Evolutionary conservation across 2,888 invertebrate genomes (phyloP).

Genomic region (Scaptomyza tumidula): DNA sequence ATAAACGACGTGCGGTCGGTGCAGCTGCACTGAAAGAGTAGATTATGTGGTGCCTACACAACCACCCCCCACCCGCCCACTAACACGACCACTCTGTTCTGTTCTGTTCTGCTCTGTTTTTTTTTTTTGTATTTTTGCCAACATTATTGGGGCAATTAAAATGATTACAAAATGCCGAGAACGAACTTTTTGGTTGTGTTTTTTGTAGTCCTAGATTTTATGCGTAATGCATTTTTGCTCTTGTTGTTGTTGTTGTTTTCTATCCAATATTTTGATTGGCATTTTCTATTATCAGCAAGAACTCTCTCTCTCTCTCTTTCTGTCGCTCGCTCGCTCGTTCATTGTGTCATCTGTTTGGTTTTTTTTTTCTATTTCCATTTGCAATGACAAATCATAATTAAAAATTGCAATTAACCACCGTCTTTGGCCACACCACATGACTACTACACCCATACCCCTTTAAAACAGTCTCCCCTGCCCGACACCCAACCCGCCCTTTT

Average conservation of each 20-base stretch:
- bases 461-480: background rate
- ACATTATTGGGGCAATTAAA: conserved; percentile 79
- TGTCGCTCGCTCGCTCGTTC: background rate
- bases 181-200: conserved; percentile 22
- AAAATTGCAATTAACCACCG: conserved; percentile 75
- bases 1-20: conserved; percentile 60
- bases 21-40: conserved; percentile 12
- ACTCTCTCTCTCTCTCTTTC: too few relatives aligned
- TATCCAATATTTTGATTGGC: conserved; percentile 28
- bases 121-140: background rate
- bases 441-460: background rate
- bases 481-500: background rate
- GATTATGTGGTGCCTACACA: background rate
- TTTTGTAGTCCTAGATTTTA: conserved; percentile 54
- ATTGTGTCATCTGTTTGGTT: conserved; percentile 16
- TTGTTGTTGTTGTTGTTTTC: background rate
- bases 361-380: conserved; percentile 15
- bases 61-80: background rate
- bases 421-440: conserved; percentile 33
- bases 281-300: conserved; percentile 11
- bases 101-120: too few relatives aligned
- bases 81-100: too few relatives aligned
- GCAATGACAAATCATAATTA: conserved; percentile 75
- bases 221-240: conserved; percentile 48
- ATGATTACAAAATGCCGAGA: conserved; percentile 73